Percentiles rank a stretch among this genome's conserved stretches.
These are phyloP conservation scores for Drosophila anomalata DNA, from an alignment of 2,888 invertebrate genomes.

Conservation along the genomic window DNA sequence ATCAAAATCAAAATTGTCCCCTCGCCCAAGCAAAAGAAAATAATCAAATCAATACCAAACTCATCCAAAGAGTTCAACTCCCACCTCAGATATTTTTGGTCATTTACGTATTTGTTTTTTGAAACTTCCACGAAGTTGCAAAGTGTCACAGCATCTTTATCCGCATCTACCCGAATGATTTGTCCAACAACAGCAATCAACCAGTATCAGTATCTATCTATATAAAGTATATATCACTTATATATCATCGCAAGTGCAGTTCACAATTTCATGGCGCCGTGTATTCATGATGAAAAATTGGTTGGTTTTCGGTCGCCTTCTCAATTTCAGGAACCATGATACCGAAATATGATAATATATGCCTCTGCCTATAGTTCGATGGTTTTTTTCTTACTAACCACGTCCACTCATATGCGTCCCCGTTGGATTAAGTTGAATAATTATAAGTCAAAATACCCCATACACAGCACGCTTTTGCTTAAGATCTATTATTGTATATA, in stretches of 20 bases:
- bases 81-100: conserved; percentile 28
- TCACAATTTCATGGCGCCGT: conserved; percentile 47
- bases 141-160: conserved; percentile 31
- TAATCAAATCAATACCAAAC: conserved; percentile 17
- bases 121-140: conserved; percentile 22
- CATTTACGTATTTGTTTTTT: conserved; percentile 39
- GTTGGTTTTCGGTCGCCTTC: conserved; percentile 89
- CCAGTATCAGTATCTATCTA: conserved; percentile 29
- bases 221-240: conserved; percentile 14
- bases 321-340: conserved; percentile 90
- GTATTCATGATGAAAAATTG: conserved; percentile 70
- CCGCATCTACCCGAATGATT: conserved; percentile 39
- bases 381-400: neutral
- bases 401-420: neutral
- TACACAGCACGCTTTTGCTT: conserved; percentile 68
- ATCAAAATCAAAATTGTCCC: conserved; percentile 24
- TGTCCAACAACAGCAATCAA: conserved; percentile 40
- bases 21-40: conserved; percentile 15
- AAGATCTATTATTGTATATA: conserved; percentile 47
- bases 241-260: conserved; percentile 21
- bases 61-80: conserved; percentile 29
- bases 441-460: conserved; percentile 29
- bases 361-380: conserved; percentile 9
- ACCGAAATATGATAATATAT: conserved; percentile 3
- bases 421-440: conserved; percentile 30